Percentiles rank a stretch among this genome's conserved stretches.
Evolutionary conservation across 2,888 invertebrate genomes (phyloP).

Genomic region (Strigamia maritima): DNA sequence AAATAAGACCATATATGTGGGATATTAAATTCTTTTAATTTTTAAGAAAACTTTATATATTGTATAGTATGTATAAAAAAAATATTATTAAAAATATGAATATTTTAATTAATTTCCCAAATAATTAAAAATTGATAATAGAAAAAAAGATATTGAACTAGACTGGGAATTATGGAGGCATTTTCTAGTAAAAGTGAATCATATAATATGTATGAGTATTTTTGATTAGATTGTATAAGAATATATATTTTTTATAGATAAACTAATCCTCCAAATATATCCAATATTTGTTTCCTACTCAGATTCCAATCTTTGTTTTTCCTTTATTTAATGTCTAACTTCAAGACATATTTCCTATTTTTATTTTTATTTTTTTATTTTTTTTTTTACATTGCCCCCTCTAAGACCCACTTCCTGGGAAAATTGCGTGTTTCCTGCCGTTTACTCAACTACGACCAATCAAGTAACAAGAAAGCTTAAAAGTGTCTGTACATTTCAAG

Average conservation of each 20-base stretch:
- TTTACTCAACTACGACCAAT: background rate
- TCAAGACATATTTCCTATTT: background rate
- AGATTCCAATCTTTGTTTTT: background rate
- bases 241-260: background rate
- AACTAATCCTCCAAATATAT: background rate
- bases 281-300: background rate
- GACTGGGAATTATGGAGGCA: background rate
- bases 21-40: background rate
- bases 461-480: background rate
- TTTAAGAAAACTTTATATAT: no score
- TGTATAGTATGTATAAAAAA: no score
- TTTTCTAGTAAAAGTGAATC: background rate
- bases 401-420: background rate
- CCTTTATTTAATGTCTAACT: background rate
- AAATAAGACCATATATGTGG: background rate
- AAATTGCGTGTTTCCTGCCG: slow-evolving; percentile 21
- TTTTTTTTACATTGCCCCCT: background rate
- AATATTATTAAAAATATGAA: no score
- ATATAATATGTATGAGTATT: background rate
- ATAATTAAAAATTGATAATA: no score
- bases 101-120: no score
- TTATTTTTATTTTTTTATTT: background rate
- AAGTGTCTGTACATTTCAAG: background rate
- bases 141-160: background rate
- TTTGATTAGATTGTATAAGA: background rate